Evolutionary conservation across 92 coral and sea anemone species (phyloP), one percentile per base, ranked within the genome.

Genomic region (Scolanthus callimorphus): DNA sequence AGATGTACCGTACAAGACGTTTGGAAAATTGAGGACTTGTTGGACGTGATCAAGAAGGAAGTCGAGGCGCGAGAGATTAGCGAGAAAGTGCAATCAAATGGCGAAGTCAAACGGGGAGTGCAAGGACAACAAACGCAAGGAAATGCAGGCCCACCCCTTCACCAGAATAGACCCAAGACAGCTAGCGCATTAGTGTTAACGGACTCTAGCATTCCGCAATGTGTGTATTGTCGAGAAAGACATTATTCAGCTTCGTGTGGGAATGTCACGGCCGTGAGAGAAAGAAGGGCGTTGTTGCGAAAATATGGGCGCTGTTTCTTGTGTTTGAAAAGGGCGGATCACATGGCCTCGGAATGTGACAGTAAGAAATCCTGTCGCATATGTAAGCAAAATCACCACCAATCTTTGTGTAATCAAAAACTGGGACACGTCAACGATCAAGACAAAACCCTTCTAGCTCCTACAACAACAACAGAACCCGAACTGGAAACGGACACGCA

Each of bases 51-150:
- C 31, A 46, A 41, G 28, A 65, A 53, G 39, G 87, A 72, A 59
- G 37, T 80, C 22, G 76, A 80, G 23, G 87, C 76, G 4, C 21
- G 77, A 39, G 81, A 73, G 37, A 44, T 61, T 1, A 80, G 71
- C 43, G 85, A 79, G 23, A 51, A 61, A 46, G 49, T 80, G 8
- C 62, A 38, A 34, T 52, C 70, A 6, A 54, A 37, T 19, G 61
- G 47, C 11, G 34, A 49, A 25, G 17, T 21, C 39, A 56, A 58
- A 31, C 55, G 65, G 25, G 25, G 52, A 20, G n/a, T n/a, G n/a
- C 22, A 44, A 11, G 21, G 29, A 3, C 27, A 43, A 17, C 55
- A 10, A 29, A 34, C 25, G 3, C 1, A 1, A 9, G 8, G 11
- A 1, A 4, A 6, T 37, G 27, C 1, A 1, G 26, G 41, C 30